Evolutionary conservation across 2,113 vertebrate species (phyloP).

Genomic region (Aegithalos caudatus): DNA sequence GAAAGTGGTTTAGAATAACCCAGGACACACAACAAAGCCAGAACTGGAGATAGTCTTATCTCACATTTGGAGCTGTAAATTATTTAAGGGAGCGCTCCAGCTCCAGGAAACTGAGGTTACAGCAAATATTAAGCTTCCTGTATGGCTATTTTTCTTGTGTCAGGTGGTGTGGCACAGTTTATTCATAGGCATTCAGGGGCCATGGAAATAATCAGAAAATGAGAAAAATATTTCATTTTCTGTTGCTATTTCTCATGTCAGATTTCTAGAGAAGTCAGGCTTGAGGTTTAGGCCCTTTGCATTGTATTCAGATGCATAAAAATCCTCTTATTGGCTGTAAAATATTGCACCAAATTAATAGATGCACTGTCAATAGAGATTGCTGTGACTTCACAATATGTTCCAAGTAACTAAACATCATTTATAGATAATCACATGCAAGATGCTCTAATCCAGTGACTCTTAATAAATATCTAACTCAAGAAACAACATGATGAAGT

Average conservation of each 20-base stretch:
- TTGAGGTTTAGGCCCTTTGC: conserved; percentile 2
- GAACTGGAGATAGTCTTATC: conserved; percentile 55
- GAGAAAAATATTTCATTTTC: conserved; percentile 43
- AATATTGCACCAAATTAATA: not conserved
- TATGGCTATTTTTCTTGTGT: conserved; percentile 58
- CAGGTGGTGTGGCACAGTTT: conserved; percentile 36
- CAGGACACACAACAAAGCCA: not conserved
- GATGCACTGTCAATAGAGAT: not conserved
- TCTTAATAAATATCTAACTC: not conserved
- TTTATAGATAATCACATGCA: not conserved
- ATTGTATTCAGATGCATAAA: not conserved
- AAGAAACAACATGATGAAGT: not conserved
- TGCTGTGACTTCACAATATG: not conserved
- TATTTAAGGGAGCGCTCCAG: conserved; percentile 46
- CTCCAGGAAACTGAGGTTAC: conserved; percentile 63
- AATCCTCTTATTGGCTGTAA: not conserved
- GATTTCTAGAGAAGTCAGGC: not conserved
- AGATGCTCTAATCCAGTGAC: not conserved
- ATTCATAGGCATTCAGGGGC: conserved; percentile 25
- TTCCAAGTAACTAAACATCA: not conserved
- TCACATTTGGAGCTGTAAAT: conserved; percentile 59
- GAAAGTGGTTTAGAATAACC: conserved; percentile 36
- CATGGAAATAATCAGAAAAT: conserved; percentile 52
- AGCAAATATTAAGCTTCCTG: conserved; percentile 63
- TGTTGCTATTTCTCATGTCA: conserved; percentile 18